Evolutionary conservation across 2,888 invertebrate species (phyloP).

Genomic region (Encarsia formosa): DNA sequence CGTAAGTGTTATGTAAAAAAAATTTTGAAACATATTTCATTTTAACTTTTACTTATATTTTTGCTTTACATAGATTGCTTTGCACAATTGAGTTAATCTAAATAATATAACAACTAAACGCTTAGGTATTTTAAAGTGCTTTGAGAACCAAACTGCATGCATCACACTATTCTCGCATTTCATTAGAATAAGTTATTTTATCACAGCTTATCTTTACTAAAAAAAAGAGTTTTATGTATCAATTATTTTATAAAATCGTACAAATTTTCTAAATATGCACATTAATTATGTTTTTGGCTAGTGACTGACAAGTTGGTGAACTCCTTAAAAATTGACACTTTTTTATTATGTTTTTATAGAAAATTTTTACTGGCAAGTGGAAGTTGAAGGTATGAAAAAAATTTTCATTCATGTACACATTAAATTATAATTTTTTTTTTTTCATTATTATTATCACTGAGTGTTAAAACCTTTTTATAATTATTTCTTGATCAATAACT

Average conservation of each 20-base stretch:
- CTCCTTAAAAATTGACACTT: slow-evolving; percentile 17
- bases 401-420: too few relatives aligned
- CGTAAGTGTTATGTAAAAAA: slow-evolving; percentile 46
- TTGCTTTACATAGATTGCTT: slow-evolving; percentile 16
- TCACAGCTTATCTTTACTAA: too few relatives aligned
- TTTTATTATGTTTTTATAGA: slow-evolving; percentile 56
- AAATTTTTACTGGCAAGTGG: slow-evolving; percentile 60
- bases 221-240: not conserved
- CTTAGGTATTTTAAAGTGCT: slow-evolving; percentile 8
- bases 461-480: too few relatives aligned
- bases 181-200: too few relatives aligned
- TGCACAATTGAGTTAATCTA: slow-evolving; percentile 6
- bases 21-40: not conserved
- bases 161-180: too few relatives aligned
- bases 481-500: too few relatives aligned
- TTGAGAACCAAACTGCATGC: slow-evolving; percentile 23
- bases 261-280: not conserved
- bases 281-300: not conserved
- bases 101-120: not conserved
- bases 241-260: not conserved
- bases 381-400: slow-evolving; percentile 60
- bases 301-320: not conserved
- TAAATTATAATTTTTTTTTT: too few relatives aligned
- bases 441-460: too few relatives aligned
- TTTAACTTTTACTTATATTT: slow-evolving; percentile 1